Percentiles rank a stretch among this genome's conserved stretches.
Evolutionary conservation across 2,888 invertebrate genomes (phyloP).

Genomic region (Azorinus chamasolen): DNA sequence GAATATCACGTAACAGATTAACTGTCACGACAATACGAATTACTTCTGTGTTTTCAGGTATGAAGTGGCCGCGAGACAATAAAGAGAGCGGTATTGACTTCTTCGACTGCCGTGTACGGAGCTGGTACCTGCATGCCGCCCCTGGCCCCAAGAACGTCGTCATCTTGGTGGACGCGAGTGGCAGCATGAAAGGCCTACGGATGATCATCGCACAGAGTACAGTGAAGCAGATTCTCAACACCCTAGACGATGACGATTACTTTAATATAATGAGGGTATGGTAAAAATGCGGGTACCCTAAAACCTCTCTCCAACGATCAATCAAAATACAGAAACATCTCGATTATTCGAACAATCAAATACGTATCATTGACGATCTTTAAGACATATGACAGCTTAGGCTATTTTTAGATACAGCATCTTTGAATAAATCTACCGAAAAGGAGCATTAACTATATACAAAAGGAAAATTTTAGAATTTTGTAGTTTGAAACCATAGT

Average conservation of each 20-base stretch:
- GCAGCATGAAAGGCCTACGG: conserved; percentile 97
- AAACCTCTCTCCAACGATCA: too few species aligned
- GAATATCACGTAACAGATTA: too few species aligned
- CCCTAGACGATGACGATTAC: conserved; percentile 98
- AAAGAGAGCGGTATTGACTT: conserved; percentile 89
- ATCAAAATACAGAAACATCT: too few species aligned
- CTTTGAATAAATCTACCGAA: too few species aligned
- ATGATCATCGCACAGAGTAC: conserved; percentile 97
- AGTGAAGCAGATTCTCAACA: conserved; percentile 95
- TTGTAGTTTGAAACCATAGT: too few species aligned
- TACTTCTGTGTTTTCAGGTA: conserved; percentile 87
- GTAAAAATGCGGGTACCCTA: not conserved
- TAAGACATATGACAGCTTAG: too few species aligned
- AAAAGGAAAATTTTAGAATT: too few species aligned
- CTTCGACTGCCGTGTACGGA: conserved; percentile 96
- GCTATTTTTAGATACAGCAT: too few species aligned
- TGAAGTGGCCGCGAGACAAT: conserved; percentile 89
- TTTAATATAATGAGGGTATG: conserved; percentile 94
- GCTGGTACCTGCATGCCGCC: conserved; percentile 99
- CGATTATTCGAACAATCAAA: too few species aligned
- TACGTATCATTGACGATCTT: too few species aligned
- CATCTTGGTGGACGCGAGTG: conserved; percentile 97
- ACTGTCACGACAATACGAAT: too few species aligned
- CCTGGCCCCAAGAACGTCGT: conserved; percentile 99
- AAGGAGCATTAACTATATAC: too few species aligned